Conservation (phyloP, 2,888 invertebrate genomes). For the Hypomecis punctinalis region DNA sequence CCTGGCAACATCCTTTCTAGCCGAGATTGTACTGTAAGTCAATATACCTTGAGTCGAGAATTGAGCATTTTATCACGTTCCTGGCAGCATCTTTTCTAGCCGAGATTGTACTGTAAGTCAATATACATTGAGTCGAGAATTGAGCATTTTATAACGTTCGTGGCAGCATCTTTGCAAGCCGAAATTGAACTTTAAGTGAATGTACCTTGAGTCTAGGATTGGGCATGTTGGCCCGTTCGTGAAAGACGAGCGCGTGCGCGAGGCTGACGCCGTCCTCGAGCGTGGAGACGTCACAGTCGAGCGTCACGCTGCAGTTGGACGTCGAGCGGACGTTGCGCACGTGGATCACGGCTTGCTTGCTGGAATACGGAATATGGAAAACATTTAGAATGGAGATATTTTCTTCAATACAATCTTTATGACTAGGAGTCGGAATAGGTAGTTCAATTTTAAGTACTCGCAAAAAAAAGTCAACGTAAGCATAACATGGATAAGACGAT, state of each 20-base stretch:
- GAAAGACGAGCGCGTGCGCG: slow-evolving; percentile 74
- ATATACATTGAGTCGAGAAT: slow-evolving; percentile 61
- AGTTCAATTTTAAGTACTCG: too few species aligned
- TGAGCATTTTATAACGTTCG: slow-evolving; percentile 51
- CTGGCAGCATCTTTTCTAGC: slow-evolving; percentile 55
- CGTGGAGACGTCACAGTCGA: slow-evolving; percentile 72
- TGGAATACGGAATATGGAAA: slow-evolving; percentile 34
- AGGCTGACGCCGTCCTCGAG: slow-evolving; percentile 71
- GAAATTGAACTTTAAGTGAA: too few species aligned
- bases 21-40: too few species aligned
- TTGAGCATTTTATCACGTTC: slow-evolving; percentile 67
- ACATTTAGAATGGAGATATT: too few species aligned
- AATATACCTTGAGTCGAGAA: slow-evolving; percentile 60
- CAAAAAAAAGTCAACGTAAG: too few species aligned
- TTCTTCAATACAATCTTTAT: too few species aligned
- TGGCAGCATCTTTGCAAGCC: too few species aligned
- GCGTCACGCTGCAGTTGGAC: slow-evolving; percentile 49
- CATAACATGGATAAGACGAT: too few species aligned
- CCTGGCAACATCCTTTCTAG: slow-evolving; percentile 58
- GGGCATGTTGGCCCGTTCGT: slow-evolving; percentile 68
- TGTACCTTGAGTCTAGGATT: slow-evolving; percentile 61
- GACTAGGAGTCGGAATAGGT: too few species aligned
- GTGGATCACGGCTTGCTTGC: slow-evolving; percentile 74
- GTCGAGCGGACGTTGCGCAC: slow-evolving; percentile 59
- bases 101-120: too few species aligned